Conservation (phyloP, 2,888 invertebrate species). For the Drosophila falleni region DNA sequence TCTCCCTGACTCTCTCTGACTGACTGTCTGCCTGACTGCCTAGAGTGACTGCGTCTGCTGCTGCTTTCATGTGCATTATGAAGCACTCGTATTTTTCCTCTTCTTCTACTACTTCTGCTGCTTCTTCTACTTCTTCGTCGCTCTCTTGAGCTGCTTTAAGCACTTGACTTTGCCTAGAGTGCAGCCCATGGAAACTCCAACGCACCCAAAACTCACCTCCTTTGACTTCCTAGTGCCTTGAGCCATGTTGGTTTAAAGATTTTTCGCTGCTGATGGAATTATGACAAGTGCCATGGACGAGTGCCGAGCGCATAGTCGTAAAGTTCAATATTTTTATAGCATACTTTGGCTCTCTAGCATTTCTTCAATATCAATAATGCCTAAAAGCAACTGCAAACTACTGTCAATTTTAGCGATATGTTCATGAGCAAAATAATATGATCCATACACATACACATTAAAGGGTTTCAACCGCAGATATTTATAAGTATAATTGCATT, state of each 20-base stretch:
- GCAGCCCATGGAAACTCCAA: constrained; percentile 48
- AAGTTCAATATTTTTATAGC: constrained; percentile 80
- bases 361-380: constrained; percentile 43
- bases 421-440: constrained; percentile 14
- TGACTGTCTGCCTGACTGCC: constrained; percentile 13
- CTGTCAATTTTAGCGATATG: constrained; percentile 11
- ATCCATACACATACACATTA: not conserved
- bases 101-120: constrained; percentile 26
- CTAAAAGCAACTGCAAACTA: constrained; percentile 37
- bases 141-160: constrained; percentile 79
- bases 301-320: constrained; percentile 64
- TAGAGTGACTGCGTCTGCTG: constrained; percentile 55
- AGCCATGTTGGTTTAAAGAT: constrained; percentile 73
- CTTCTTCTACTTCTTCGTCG: constrained; percentile 40
- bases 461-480: not conserved
- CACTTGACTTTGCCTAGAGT: constrained; percentile 79
- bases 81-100: constrained; percentile 62
- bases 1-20: not conserved
- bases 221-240: constrained; percentile 17
- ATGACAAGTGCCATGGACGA: constrained; percentile 62
- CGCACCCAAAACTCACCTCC: constrained; percentile 13
- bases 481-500: constrained; percentile 2
- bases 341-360: constrained; percentile 34
- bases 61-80: constrained; percentile 79
- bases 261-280: constrained; percentile 74